A percentile compares a stretch with the other conserved stretches of the same genome.
phyloP scores from a whole-genome alignment of 1,140 invertebrate species.

The Cydia fagiglandana region DNA sequence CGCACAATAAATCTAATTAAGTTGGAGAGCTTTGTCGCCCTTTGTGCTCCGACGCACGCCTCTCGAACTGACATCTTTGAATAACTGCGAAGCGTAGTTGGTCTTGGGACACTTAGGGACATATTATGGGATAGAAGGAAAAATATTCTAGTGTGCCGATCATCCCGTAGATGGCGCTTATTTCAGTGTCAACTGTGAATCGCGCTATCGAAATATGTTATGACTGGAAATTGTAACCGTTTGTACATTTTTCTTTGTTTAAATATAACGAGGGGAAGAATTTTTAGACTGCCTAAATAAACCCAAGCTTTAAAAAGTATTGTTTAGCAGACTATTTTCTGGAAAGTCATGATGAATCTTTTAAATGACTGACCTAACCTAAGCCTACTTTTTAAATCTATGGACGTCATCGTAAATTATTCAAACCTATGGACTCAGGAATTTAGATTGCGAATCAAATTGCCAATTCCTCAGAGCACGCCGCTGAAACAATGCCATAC shows the following conservation, averaged over 20 bases:
- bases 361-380: neutral
- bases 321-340: neutral
- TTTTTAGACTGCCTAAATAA: too few relatives aligned
- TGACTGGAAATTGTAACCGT: too few relatives aligned
- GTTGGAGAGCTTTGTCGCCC: neutral
- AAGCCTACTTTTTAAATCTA: neutral
- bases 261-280: too few relatives aligned
- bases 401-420: neutral
- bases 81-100: neutral
- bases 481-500: conserved; percentile 8
- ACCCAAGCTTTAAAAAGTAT: neutral
- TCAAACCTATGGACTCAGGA: neutral
- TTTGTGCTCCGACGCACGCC: neutral
- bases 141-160: too few relatives aligned
- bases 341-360: neutral
- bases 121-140: too few relatives aligned
- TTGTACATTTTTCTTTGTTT: too few relatives aligned
- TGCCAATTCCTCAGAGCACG: neutral
- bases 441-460: neutral
- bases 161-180: too few relatives aligned
- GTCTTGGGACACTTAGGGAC: neutral
- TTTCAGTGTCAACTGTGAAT: too few relatives aligned
- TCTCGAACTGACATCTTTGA: neutral
- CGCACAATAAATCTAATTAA: conserved; percentile 6
- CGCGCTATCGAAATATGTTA: too few relatives aligned